Conservation (phyloP, 2,888 invertebrate genomes). For the Lamellibrachia satsuma region DNA sequence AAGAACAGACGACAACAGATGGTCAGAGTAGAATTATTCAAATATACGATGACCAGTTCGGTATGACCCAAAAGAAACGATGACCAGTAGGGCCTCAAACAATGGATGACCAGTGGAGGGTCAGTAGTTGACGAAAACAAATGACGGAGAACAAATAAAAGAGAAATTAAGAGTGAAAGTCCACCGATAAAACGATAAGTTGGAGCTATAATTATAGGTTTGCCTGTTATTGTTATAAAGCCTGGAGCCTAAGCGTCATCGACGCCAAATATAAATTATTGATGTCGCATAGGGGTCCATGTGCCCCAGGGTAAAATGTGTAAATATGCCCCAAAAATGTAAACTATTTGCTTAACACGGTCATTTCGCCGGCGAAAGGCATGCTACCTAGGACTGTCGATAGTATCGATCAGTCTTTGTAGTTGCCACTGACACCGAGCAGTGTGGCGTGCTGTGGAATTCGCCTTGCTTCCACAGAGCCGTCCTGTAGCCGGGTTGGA, state of each 20-base stretch:
- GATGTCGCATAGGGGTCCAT: not conserved
- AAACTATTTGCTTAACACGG: not conserved
- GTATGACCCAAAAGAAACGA: no score
- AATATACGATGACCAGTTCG: no score
- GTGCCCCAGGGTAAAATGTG: not conserved
- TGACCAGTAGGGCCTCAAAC: not conserved
- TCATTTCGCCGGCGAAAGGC: not conserved
- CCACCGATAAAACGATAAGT: not conserved
- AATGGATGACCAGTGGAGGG: not conserved
- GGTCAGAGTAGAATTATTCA: no score
- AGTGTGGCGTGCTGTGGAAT: not conserved
- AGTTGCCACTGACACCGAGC: not conserved
- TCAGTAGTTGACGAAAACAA: no score
- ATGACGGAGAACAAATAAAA: no score
- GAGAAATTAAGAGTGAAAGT: not conserved
- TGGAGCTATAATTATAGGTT: not conserved
- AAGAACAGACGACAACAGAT: not conserved
- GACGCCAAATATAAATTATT: not conserved
- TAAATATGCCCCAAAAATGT: not conserved
- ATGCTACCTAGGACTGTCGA: not conserved
- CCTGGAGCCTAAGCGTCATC: not conserved
- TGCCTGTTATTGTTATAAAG: not conserved
- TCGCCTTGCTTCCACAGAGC: not conserved
- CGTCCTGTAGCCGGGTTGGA: not conserved
- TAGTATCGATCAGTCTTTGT: not conserved